phyloP scores from a whole-genome alignment of 2,113 vertebrate species.

The Planiliza haematocheilus region DNA sequence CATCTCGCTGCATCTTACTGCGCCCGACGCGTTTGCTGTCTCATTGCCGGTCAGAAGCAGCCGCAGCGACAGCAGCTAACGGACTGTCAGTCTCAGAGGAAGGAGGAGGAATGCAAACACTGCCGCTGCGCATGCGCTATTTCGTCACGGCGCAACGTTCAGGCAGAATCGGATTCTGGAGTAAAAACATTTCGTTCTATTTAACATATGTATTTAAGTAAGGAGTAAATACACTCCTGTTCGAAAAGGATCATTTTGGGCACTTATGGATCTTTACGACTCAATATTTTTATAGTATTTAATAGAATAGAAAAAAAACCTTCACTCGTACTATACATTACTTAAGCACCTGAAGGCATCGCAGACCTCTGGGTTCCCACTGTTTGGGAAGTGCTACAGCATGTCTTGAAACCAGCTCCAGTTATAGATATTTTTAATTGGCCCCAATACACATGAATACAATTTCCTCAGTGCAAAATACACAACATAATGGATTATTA shows the following conservation, averaged over 20 bases:
- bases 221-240: neutral
- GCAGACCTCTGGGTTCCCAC: neutral
- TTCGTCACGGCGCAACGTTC: conserved; percentile 4
- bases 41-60: conserved; percentile 79
- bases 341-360: conserved; percentile 16
- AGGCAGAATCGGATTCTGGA: neutral
- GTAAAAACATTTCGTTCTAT: neutral
- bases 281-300: neutral
- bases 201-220: neutral
- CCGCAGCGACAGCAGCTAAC: conserved; percentile 61
- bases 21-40: conserved; percentile 78
- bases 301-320: neutral
- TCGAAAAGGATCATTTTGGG: too few species aligned
- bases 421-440: neutral
- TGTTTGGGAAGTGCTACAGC: conserved; percentile 33
- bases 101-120: conserved; percentile 70
- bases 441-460: neutral
- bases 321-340: neutral
- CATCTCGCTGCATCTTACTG: conserved; percentile 49
- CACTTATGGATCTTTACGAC: too few species aligned
- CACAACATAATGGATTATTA: neutral
- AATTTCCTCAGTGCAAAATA: neutral
- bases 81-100: conserved; percentile 61
- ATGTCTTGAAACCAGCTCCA: neutral
- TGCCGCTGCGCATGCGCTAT: conserved; percentile 55